Percentiles rank a stretch among this genome's conserved stretches.
Conservation (phyloP, 2,113 vertebrate genomes). For the Corythornis madagascariensis region DNA sequence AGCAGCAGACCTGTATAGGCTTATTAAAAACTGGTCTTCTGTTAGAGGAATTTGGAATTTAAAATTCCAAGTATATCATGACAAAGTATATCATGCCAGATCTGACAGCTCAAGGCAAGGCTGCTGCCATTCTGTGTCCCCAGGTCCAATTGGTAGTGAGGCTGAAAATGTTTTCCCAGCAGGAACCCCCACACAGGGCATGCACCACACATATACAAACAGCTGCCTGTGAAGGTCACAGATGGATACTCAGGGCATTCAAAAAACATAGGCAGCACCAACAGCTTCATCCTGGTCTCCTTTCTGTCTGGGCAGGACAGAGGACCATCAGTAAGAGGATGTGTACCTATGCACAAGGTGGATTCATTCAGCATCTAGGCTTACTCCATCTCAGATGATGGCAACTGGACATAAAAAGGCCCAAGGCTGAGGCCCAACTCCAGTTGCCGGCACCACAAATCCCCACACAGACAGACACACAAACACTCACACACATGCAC, state of each 20-base stretch:
- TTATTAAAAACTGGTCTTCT: background rate
- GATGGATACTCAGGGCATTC: background rate
- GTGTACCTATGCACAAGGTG: rapidly evolving
- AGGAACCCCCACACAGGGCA: background rate
- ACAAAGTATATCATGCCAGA: background rate
- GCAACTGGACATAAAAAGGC: rapidly evolving
- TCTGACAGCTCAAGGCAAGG: background rate
- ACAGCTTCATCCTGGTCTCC: background rate
- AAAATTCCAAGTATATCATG: background rate
- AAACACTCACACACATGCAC: background rate
- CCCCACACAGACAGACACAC: background rate
- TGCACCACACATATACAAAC: background rate
- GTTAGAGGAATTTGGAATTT: background rate
- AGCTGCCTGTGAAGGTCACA: rapidly evolving
- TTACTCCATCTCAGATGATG: background rate
- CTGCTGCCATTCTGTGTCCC: background rate
- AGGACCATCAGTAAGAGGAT: rapidly evolving
- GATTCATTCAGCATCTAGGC: background rate
- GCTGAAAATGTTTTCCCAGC: background rate
- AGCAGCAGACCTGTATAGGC: background rate
- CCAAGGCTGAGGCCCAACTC: background rate
- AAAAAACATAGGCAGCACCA: background rate
- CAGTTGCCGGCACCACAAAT: background rate
- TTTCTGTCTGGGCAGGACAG: background rate
- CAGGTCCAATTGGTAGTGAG: rapidly evolving